phyloP scores from a whole-genome alignment of 2,888 invertebrate genomes.

The Mythimna vitellina region DNA sequence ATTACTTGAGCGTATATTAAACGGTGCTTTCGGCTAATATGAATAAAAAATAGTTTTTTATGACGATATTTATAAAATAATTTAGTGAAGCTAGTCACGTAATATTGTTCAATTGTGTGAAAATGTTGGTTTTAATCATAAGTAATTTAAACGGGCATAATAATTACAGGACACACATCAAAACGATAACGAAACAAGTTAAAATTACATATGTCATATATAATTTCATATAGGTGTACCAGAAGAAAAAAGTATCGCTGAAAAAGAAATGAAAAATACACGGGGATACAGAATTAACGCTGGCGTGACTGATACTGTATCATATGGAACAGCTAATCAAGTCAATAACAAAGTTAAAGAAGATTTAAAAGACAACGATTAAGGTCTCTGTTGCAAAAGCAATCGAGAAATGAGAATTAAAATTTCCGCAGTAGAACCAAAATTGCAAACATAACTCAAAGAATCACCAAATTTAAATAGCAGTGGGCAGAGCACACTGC shows the following conservation, averaged over 20 bases:
- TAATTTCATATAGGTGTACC: neutral
- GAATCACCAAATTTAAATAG: too few species aligned
- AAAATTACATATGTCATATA: neutral
- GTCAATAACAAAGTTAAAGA: neutral
- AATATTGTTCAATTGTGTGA: constrained; percentile 19
- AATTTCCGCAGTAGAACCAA: too few species aligned
- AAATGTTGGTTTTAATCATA: constrained; percentile 18
- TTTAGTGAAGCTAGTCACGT: constrained; percentile 49
- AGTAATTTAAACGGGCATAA: neutral
- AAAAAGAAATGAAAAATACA: neutral
- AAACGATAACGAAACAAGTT: neutral
- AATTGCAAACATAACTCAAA: too few species aligned
- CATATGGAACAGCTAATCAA: neutral
- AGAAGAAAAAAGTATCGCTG: neutral
- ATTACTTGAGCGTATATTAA: constrained; percentile 48
- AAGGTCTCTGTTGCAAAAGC: neutral
- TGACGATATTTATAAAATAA: constrained; percentile 51
- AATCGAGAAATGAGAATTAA: too few species aligned
- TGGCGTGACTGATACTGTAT: neutral
- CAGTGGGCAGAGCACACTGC: too few species aligned
- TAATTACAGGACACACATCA: neutral
- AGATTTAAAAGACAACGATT: neutral
- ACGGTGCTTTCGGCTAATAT: constrained; percentile 43
- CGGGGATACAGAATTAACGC: neutral
- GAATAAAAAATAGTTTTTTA: constrained; percentile 52